A percentile compares a stretch with the other conserved stretches of the same genome.
Conservation (phyloP, 2,113 vertebrate genomes). For the Sinocyclocheilus anophthalmus region DNA sequence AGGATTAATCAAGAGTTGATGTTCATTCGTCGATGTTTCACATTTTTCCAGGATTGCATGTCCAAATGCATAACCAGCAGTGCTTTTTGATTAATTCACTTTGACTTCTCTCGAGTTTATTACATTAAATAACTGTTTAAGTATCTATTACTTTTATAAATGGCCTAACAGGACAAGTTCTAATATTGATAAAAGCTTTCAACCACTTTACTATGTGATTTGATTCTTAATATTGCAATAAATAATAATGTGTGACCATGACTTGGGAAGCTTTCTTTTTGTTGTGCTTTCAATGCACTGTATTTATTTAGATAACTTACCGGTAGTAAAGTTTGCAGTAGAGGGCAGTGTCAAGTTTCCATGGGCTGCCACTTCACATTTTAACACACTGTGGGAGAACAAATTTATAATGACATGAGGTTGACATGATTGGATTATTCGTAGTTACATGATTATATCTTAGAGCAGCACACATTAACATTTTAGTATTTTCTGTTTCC, state of each 20-base stretch:
- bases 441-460: neutral
- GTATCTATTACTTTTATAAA: neutral
- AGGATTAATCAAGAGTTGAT: conserved; percentile 21
- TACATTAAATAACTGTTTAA: neutral
- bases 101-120: neutral
- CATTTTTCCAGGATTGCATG: conserved; percentile 36
- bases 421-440: neutral
- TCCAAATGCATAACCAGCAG: conserved; percentile 14
- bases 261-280: neutral
- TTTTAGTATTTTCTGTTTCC: neutral
- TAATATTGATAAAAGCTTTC: neutral
- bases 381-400: neutral
- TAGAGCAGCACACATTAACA: neutral
- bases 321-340: neutral
- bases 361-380: neutral
- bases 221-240: neutral
- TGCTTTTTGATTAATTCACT: conserved; percentile 9
- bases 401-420: neutral
- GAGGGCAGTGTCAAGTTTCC: conserved; percentile 24
- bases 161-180: neutral
- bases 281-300: neutral
- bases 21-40: conserved; percentile 32
- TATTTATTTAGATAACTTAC: neutral
- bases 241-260: neutral
- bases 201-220: neutral